phyloP scores from a whole-genome alignment of 2,113 vertebrate species.

The Ceyx cyanopectus region DNA sequence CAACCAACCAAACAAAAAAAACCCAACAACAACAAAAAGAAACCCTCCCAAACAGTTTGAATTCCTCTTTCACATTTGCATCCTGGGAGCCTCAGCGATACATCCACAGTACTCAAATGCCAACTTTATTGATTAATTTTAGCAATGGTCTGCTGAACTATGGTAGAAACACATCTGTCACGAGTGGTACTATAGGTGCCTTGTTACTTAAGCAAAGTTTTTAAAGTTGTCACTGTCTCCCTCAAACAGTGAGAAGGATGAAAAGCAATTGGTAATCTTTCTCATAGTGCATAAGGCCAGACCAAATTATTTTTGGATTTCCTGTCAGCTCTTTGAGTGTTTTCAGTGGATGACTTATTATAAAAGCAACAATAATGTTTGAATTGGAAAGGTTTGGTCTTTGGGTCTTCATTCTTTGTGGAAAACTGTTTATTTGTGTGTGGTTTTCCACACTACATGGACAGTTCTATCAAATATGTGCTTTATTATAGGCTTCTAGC shows the following conservation, averaged over 20 bases:
- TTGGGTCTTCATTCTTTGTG: conserved; percentile 71
- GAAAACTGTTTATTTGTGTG: conserved; percentile 80
- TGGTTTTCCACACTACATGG: conserved; percentile 74
- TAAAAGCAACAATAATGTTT: conserved; percentile 81
- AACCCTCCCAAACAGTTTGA: no score
- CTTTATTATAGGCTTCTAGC: conserved; percentile 72
- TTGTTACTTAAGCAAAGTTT: not conserved
- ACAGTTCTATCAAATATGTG: conserved; percentile 77
- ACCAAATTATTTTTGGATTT: conserved; percentile 78
- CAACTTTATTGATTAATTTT: not conserved
- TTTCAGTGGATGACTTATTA: conserved; percentile 73
- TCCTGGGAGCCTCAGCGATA: not conserved
- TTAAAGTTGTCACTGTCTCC: conserved; percentile 21
- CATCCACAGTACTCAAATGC: not conserved
- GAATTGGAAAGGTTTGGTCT: conserved; percentile 71
- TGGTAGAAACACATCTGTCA: not conserved
- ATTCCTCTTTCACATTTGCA: no score
- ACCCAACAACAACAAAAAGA: no score
- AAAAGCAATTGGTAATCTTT: conserved; percentile 49
- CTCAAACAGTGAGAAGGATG: not conserved
- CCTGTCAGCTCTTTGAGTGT: conserved; percentile 73
- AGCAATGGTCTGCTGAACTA: not conserved
- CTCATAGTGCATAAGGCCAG: conserved; percentile 26
- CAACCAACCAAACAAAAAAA: no score
- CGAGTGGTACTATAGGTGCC: not conserved